Conservation (phyloP, 2,797 vertebrate genomes). For the Eulemur coronatus region DNA sequence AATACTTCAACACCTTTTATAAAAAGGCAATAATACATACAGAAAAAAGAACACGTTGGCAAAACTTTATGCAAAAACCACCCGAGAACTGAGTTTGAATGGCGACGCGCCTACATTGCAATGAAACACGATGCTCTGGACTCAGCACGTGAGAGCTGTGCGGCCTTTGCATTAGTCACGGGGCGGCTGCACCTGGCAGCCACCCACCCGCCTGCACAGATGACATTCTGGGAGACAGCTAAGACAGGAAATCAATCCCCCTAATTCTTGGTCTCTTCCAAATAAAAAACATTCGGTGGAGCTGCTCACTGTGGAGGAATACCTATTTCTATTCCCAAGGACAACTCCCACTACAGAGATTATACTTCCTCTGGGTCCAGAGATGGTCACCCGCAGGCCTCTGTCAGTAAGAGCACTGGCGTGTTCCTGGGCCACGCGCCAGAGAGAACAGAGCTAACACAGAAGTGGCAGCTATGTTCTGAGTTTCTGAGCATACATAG, state of each 20-base stretch:
- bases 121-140: background rate
- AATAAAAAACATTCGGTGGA: constrained; percentile 40
- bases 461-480: background rate
- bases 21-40: constrained; percentile 73
- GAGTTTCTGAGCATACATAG: background rate
- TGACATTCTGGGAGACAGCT: constrained; percentile 33
- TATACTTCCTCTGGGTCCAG: background rate
- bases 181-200: background rate
- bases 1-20: constrained; percentile 77
- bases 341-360: background rate
- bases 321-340: constrained; percentile 27
- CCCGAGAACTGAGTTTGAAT: constrained; percentile 50
- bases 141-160: background rate
- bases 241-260: constrained; percentile 32
- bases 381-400: background rate
- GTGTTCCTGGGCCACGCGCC: background rate
- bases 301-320: constrained; percentile 31
- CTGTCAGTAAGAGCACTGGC: background rate
- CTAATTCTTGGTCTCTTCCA: constrained; percentile 35
- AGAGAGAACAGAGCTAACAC: background rate
- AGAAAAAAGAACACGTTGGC: constrained; percentile 70
- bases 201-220: background rate
- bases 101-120: background rate
- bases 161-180: background rate
- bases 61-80: constrained; percentile 74